These are phyloP conservation scores for Nycticryphes semicollaris DNA, from an alignment of 2,113 vertebrate genomes.

Conservation along the genomic window DNA sequence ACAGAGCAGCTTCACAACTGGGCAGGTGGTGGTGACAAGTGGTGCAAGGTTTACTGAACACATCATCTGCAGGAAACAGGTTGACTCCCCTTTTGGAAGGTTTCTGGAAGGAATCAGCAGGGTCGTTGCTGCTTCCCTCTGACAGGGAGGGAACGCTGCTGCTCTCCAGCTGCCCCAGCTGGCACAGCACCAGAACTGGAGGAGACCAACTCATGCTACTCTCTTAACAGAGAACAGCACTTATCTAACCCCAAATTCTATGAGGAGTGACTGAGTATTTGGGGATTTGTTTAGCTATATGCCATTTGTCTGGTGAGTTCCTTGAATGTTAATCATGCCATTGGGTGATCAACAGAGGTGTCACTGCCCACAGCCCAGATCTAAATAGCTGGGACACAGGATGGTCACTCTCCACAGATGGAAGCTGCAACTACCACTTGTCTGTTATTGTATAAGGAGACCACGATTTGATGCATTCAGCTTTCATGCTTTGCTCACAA, in stretches of 20 bases:
- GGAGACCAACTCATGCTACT: not conserved
- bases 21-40: not conserved
- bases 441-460: not conserved
- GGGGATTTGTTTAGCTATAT: not conserved
- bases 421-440: not conserved
- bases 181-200: not conserved
- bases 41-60: not conserved
- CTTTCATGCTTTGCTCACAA: not conserved
- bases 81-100: not conserved
- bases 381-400: not conserved
- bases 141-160: not conserved
- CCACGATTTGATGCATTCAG: fast-evolving
- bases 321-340: not conserved
- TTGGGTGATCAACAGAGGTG: not conserved
- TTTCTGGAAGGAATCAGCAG: not conserved
- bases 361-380: not conserved
- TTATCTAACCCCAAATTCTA: not conserved
- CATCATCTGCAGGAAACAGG: fast-evolving
- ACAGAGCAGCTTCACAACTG: not conserved
- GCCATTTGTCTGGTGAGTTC: not conserved
- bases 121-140: not conserved
- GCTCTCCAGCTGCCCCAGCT: not conserved
- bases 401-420: not conserved
- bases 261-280: not conserved
- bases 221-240: not conserved